Evolutionary conservation across 2,888 invertebrate species (phyloP).

Genomic region (Smittia sp.): DNA sequence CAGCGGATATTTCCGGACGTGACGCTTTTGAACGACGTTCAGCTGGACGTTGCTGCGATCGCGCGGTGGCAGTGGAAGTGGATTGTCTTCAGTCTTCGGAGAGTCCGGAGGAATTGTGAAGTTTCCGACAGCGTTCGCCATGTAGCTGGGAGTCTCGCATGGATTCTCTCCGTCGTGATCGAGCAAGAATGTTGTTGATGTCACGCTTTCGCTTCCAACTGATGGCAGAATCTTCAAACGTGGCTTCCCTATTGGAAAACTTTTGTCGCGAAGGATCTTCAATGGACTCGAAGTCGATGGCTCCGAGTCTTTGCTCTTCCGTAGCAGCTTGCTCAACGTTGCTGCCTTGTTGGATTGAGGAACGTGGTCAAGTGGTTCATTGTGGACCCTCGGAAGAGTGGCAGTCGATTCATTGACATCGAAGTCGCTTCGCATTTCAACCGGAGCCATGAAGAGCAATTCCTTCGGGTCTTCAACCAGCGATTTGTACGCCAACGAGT

Average conservation of each 20-base stretch:
- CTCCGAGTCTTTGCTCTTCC: constrained; percentile 45
- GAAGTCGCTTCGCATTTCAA: background rate
- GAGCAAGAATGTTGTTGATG: constrained; percentile 33
- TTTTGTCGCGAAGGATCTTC: constrained; percentile 44
- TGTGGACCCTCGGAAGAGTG: constrained; percentile 49
- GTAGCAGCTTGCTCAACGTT: constrained; percentile 48
- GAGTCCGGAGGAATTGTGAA: background rate
- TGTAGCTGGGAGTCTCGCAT: constrained; percentile 30
- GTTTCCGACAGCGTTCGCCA: constrained; percentile 26
- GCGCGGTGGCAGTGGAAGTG: constrained; percentile 75
- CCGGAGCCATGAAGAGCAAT: constrained; percentile 11
- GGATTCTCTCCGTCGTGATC: constrained; percentile 34
- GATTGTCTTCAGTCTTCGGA: constrained; percentile 54
- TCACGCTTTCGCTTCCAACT: constrained; percentile 36
- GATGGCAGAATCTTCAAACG: constrained; percentile 42
- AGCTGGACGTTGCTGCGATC: constrained; percentile 66
- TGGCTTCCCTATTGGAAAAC: constrained; percentile 43
- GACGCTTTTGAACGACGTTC: constrained; percentile 62
- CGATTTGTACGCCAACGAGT: constrained; percentile 88
- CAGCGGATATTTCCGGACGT: constrained; percentile 77
- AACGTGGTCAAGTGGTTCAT: constrained; percentile 43
- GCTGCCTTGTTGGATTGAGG: constrained; percentile 27
- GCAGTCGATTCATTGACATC: constrained; percentile 50
- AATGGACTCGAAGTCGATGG: constrained; percentile 44
- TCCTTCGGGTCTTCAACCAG: constrained; percentile 68